Base-by-base conservation (phyloP, 2,888 invertebrate species). In the Cacoxenus indagator region DNA sequence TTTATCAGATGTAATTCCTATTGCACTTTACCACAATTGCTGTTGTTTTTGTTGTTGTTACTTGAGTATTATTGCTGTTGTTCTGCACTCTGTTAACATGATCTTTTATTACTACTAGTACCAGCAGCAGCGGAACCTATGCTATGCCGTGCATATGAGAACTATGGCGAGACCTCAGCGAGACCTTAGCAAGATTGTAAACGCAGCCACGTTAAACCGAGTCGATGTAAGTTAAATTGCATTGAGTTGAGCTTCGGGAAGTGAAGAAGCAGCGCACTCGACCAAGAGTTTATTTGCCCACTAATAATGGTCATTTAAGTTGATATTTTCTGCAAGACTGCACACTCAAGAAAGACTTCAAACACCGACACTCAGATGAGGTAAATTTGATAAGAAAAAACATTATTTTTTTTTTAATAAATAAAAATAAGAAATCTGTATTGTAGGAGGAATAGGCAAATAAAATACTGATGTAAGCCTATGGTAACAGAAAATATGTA, bases 281-380 rank as follows among this genome's bases (percentile, higher is more conserved):
- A 37, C 37, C 37, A 37, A 37, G 72, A 75, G 81, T 83, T 84
- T 83, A 81, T 81, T 80, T 84, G 76, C n/a, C 83, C 78, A 78
- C 85, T 84, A 84, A 85, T 85, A 86, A 85, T 83, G 84, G 82
- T 81, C 82, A 86, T 86, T 85, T 85, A 69, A 76, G 80, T 80
- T 77, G 82, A 82, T 82, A 81, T 78, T 78, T 76, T 77, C 75
- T 74, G 77, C 75, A 72, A 73, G 71, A 73, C 62, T 75, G 73
- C 70, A 69, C 70, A 48, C 51, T 51, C n/a, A 51, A 22, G 51
- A 19, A 17, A 22, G 51, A n/a, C 51, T 51, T n/a, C 51, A 37
- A 11, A 11, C 9, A 8, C 37, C 14, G 37, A 8, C 37, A 14
- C 37, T 37, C 9, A 73, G 83, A 84, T 84, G 78, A 73, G 77